Evolutionary conservation across 2,797 vertebrate species (phyloP).

Genomic region (Steatocranus sp.): DNA sequence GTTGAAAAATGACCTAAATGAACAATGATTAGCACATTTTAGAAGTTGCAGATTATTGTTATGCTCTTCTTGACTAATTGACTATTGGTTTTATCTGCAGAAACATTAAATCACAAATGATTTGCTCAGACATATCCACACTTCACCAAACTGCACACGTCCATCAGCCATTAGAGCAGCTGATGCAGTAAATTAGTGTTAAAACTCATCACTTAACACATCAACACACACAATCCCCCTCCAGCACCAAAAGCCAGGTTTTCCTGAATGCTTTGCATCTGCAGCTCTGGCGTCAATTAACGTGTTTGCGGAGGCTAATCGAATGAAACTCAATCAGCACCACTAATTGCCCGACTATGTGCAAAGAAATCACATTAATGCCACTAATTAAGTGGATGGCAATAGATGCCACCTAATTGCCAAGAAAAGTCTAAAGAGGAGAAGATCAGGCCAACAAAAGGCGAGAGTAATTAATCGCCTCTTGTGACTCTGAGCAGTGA

Average conservation of each 20-base stretch:
- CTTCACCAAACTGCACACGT: conserved; percentile 13
- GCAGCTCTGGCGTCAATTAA: conserved; percentile 92
- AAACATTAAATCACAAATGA: background rate
- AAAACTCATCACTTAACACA: conserved; percentile 61
- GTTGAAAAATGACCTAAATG: background rate
- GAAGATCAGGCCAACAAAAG: background rate
- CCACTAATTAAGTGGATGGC: conserved; percentile 94
- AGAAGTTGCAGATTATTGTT: background rate
- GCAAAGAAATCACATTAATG: conserved; percentile 98
- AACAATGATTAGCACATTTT: background rate
- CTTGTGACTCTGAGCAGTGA: background rate
- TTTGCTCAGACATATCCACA: background rate
- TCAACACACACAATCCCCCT: conserved; percentile 33
- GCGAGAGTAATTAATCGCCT: background rate
- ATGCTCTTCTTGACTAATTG: background rate
- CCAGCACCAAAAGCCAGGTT: conserved; percentile 68
- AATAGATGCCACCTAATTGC: conserved; percentile 88
- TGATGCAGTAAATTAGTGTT: conserved; percentile 66
- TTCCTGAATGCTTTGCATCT: conserved; percentile 82
- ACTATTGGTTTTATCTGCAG: background rate
- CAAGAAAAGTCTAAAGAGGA: conserved; percentile 41
- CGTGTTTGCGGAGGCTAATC: conserved; percentile 98
- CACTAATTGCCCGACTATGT: conserved; percentile 96
- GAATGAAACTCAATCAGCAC: conserved; percentile 98
- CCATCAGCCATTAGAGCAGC: conserved; percentile 48